Conservation (phyloP, 92 coral and sea anemone genomes). For the Zoanthus solanderi region DNA sequence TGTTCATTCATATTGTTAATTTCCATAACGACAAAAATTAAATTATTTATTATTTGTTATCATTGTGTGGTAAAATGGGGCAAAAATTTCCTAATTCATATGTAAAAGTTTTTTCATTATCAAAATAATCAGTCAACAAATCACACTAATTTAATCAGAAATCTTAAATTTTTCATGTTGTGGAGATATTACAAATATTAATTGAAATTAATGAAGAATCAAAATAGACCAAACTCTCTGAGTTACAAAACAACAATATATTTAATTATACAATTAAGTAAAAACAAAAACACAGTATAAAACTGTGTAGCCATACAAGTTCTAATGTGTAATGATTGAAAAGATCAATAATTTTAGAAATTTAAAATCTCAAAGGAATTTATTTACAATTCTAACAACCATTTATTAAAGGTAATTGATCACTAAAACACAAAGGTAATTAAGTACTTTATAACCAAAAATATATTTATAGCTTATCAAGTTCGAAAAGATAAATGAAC, state of each 20-base stretch:
- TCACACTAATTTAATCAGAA: neutral
- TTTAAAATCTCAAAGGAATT: neutral
- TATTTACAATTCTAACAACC: neutral
- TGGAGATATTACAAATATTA: too few species aligned
- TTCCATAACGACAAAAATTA: too few species aligned
- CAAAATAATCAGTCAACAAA: neutral
- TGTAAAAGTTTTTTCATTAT: neutral
- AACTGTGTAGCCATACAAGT: neutral
- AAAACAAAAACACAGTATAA: too few species aligned
- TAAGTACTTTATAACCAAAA: slow-evolving; percentile 7
- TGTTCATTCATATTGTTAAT: too few species aligned
- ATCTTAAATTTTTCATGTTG: too few species aligned
- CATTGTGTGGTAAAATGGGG: too few species aligned
- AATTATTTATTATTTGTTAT: too few species aligned
- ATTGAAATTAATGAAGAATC: too few species aligned
- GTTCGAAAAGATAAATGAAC: neutral
- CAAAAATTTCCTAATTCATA: neutral
- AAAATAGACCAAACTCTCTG: too few species aligned
- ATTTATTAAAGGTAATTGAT: neutral
- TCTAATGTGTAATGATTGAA: neutral
- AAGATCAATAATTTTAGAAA: neutral
- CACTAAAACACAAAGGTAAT: neutral
- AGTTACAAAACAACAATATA: too few species aligned
- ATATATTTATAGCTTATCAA: neutral
- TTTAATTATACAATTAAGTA: too few species aligned